Conservation (phyloP, 2,113 vertebrate genomes). For the Oreochromis tanganicae region DNA sequence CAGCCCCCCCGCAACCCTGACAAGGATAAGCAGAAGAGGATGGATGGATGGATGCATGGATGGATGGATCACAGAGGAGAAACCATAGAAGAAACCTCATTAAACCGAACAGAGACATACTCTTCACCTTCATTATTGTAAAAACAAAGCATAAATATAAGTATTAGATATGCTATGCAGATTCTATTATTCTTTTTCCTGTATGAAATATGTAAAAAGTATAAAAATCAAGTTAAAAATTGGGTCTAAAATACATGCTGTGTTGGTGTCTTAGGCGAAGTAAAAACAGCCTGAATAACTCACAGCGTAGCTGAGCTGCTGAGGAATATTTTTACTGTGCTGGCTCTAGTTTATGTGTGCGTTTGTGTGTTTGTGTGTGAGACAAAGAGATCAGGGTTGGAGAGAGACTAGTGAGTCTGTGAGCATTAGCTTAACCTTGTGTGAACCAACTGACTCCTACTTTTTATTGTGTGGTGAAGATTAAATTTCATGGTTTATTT, state of each 20-base stretch:
- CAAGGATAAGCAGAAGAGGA: neutral
- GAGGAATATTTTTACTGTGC: neutral
- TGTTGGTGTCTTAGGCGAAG: neutral
- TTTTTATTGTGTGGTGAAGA: neutral
- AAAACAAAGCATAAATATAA: neutral
- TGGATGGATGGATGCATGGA: neutral
- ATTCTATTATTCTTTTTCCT: neutral
- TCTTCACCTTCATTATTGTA: neutral
- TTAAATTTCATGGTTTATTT: slow-evolving; percentile 31
- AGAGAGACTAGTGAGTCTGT: neutral
- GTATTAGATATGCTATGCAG: neutral
- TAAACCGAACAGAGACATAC: neutral
- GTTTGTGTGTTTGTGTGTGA: neutral
- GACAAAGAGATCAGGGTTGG: neutral
- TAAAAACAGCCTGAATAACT: neutral
- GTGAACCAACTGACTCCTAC: neutral
- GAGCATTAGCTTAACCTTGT: neutral
- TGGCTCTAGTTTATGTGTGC: neutral
- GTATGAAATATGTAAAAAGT: neutral
- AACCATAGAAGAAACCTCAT: neutral
- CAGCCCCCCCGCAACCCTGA: neutral
- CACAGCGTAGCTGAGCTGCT: neutral
- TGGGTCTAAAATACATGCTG: neutral
- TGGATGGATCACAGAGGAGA: neutral
- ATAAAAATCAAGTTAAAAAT: neutral